Evolutionary conservation across 1,140 invertebrate species (phyloP).

Genomic region (Drosophila pseudoananassae): DNA sequence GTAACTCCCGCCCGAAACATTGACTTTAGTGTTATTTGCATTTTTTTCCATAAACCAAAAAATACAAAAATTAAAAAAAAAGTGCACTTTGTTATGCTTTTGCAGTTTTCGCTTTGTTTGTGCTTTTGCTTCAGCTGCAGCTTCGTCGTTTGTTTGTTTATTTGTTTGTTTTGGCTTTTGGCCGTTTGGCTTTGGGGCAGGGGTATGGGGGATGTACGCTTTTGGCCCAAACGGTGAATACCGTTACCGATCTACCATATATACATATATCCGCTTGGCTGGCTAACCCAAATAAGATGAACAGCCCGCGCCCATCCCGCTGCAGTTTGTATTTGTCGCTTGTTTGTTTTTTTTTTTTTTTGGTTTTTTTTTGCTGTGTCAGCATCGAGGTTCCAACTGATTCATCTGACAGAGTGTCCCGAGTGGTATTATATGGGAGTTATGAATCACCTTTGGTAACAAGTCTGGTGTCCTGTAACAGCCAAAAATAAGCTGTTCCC

Average conservation of each 20-base stretch:
- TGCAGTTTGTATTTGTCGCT: conserved; percentile 27
- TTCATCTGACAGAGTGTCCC: conserved; percentile 55
- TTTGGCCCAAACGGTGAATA: conserved; percentile 54
- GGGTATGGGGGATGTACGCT: conserved; percentile 5
- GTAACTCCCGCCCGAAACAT: conserved; percentile 1
- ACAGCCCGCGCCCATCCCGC: conserved; percentile 21
- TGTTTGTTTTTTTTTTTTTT: conserved; percentile 55
- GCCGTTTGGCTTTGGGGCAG: conserved; percentile 4
- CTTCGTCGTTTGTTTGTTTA: conserved; percentile 56
- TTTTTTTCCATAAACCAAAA: conserved; percentile 68
- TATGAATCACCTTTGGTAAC: conserved; percentile 51
- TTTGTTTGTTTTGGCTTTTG: conserved; percentile 44
- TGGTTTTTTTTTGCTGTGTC: conserved; percentile 59
- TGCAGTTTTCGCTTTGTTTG: conserved; percentile 46
- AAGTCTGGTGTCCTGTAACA: conserved; percentile 11
- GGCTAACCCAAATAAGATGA: conserved; percentile 75
- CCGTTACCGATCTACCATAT: conserved; percentile 57
- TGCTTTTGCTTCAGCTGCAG: conserved; percentile 56
- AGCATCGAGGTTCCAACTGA: conserved; percentile 54
- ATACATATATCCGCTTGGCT: conserved; percentile 53
- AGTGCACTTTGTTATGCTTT: conserved; percentile 52
- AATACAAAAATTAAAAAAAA: conserved; percentile 20
- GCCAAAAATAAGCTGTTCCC: not conserved
- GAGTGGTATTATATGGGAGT: conserved; percentile 40
- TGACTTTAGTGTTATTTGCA: conserved; percentile 63